Conservation (phyloP, 2,888 invertebrate genomes). For the Cephus pygmeus region DNA sequence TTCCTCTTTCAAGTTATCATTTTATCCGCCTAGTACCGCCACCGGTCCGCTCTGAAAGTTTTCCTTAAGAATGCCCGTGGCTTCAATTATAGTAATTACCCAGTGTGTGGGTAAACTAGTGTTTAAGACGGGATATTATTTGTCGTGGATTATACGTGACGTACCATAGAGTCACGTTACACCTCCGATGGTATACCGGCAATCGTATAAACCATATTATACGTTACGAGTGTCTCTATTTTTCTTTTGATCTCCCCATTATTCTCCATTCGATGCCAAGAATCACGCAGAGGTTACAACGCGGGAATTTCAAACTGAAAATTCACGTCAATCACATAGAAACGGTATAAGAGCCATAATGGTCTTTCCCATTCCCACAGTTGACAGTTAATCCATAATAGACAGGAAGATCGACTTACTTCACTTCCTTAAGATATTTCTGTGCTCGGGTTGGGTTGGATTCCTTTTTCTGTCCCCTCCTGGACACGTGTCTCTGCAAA, state of each 20-base stretch:
- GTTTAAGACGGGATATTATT: slow-evolving; percentile 50
- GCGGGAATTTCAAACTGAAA: neutral
- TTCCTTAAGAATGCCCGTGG: slow-evolving; percentile 43
- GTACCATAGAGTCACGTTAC: slow-evolving; percentile 43
- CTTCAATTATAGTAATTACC: slow-evolving; percentile 50
- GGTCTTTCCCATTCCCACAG: neutral
- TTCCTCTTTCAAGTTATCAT: neutral
- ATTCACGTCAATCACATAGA: neutral
- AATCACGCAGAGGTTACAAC: neutral
- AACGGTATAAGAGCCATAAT: neutral
- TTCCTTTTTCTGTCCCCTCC: neutral
- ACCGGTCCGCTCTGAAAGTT: slow-evolving; percentile 22
- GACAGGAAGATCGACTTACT: neutral
- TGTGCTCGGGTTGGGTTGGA: neutral
- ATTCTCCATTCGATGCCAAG: neutral
- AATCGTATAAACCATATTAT: slow-evolving; percentile 32
- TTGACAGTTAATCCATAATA: neutral
- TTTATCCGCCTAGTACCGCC: neutral
- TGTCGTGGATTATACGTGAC: slow-evolving; percentile 46
- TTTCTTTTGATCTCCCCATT: neutral
- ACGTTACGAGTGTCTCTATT: slow-evolving; percentile 10
- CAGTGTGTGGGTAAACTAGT: slow-evolving; percentile 51
- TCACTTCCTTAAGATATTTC: neutral
- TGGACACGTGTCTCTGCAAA: neutral
- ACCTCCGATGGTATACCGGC: slow-evolving; percentile 23